Base-by-base conservation (phyloP, 2,797 vertebrate genomes). In the Lepus townsendii region DNA sequence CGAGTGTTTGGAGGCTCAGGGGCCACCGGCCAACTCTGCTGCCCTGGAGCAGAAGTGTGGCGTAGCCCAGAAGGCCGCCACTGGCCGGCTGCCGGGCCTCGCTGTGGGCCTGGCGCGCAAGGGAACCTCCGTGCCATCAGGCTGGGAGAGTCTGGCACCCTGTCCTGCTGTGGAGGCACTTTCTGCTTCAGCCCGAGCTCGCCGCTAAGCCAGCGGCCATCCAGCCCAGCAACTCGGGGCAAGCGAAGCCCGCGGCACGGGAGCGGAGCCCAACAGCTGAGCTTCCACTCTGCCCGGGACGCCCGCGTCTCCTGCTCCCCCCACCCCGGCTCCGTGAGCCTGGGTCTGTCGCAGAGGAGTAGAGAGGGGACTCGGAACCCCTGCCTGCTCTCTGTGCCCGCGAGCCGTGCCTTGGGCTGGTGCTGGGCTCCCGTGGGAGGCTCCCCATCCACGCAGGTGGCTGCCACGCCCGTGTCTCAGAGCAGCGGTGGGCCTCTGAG, bases 141-240 rank as follows among this genome's bases (percentile, higher is more conserved):
- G 35, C 20, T 7, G 90, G 69, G 84, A 92, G 73, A 57, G 83
- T 77, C 87, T 96, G 96, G 95, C 94, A 80, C 66, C 0, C 57
- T 69, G 60, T 87, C 94, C 75, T 95, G 95, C 95, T 89, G 91
- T 42, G 27, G 79, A 92, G 95, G 95, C 95, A 95, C 35, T 86
- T 93, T 96, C 82, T 80, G 77, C 77, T 2, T 66, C 66, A 47
- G 92, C 35, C 66, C 80, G 88, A 88, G 77, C 88, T 80, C 69
- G 92, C 77, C 94, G 90, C 96, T 85, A 91, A 97, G 92, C 92
- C 76, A 9, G 20, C 20, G 54, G 85, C 88, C 95, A 65, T 83
- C 91, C 62, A 87, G 32, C 62, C 93, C 87, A 94, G 93, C 78
- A 47, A 60, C 77, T 95, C 83, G 62, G 93, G 80, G 1, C 9